Base-by-base conservation (phyloP, 2,888 invertebrate species). In the Branchellion lobata region DNA sequence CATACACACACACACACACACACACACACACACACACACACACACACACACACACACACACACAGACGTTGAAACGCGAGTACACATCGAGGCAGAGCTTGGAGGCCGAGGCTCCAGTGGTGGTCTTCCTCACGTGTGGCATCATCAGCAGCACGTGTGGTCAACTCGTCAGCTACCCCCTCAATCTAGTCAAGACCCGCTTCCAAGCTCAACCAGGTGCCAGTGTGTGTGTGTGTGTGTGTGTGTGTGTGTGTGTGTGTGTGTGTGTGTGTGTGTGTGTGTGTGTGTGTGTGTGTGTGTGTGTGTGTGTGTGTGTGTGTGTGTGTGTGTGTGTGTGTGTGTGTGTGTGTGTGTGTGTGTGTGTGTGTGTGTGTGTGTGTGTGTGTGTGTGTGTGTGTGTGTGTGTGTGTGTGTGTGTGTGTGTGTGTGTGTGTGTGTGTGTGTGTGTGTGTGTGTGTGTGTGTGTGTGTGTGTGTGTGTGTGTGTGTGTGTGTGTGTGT, bases 131-230 rank as follows among this genome's bases (percentile, higher is more conserved):
- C 29, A 81, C 79, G 1, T 84, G 84, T 81, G 85, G 85, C 3
- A 81, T 84, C 11, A 69, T 82, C 33, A 83, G 83, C 77, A 83
- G 84, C 51, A 83, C 84, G 8, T 83, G 83, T 78, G 85, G 85
- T 2, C 85, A 85, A 81, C 81, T 85, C 34, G 82, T 83, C 65
- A 84, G 82, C 68, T 85, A 85, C 82, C 85, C 85, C 0, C 81
- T 85, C 40, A 83, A 84, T 57, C 81, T 85, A 1, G 82, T 85
- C 53, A 78, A 84, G 53, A 85, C 85, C 5, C 80, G 82, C 53
- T 82, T 85, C 40, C 85, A 85, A 80, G 84, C 84, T 0, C 81
- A 80, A 14, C 61, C 31, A 36, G 73, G 73, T 65, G 29, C 65
- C n/a, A 11, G 3, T 5, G 65, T 65, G 65, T 29, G n/a, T 65